Evolutionary conservation across 2,888 invertebrate genomes (phyloP).

Genomic region (Diplazon laetatorius): DNA sequence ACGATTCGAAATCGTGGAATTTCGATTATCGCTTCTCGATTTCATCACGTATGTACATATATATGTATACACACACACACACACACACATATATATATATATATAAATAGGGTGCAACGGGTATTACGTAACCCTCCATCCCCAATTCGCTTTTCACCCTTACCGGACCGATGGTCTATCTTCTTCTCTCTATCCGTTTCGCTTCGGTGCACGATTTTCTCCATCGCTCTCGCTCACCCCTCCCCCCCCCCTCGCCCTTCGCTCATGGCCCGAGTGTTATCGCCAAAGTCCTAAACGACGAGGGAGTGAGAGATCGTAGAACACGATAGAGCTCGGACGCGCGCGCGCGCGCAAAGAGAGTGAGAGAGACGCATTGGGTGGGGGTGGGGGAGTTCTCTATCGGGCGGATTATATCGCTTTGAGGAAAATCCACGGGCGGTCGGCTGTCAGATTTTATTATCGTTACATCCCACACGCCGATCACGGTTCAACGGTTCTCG

Average conservation of each 20-base stretch:
- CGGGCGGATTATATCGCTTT: slow-evolving; percentile 42
- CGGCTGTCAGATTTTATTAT: slow-evolving; percentile 48
- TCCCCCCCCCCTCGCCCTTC: too few relatives aligned
- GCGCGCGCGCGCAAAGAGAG: too few relatives aligned
- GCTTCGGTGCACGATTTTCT: slow-evolving; percentile 1
- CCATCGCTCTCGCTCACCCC: slow-evolving; percentile 13
- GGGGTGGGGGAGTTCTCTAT: slow-evolving; percentile 8
- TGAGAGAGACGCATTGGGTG: background rate
- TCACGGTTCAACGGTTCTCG: slow-evolving; percentile 1
- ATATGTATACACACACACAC: too few relatives aligned
- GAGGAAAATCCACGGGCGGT: slow-evolving; percentile 41
- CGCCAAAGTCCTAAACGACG: slow-evolving; percentile 8
- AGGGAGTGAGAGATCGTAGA: slow-evolving; percentile 29
- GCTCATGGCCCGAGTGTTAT: too few relatives aligned
- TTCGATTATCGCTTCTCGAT: slow-evolving; percentile 60
- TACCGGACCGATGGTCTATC: slow-evolving; percentile 9
- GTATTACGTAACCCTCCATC: slow-evolving; percentile 33
- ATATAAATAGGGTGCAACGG: slow-evolving; percentile 12
- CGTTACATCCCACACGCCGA: slow-evolving; percentile 39
- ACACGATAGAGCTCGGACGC: slow-evolving; percentile 19
- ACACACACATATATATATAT: too few relatives aligned
- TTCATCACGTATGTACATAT: slow-evolving; percentile 25
- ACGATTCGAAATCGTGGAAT: slow-evolving; percentile 59
- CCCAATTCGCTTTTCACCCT: slow-evolving; percentile 37
- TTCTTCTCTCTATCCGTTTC: slow-evolving; percentile 12